Percentiles rank a stretch among this genome's conserved stretches.
These are phyloP conservation scores for Pararge aegeria DNA, from an alignment of 1,140 invertebrate genomes.

Conservation along the genomic window DNA sequence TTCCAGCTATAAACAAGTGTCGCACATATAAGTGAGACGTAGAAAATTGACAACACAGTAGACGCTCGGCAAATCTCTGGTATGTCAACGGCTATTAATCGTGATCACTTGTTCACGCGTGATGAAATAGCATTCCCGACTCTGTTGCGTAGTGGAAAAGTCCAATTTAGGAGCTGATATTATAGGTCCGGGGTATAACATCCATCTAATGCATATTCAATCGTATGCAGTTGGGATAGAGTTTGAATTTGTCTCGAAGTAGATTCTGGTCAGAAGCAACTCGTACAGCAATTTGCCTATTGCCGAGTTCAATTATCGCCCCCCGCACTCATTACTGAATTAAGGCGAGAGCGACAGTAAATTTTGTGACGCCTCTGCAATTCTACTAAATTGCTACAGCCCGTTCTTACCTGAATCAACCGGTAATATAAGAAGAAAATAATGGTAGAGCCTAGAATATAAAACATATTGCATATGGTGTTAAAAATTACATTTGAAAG, in stretches of 20 bases:
- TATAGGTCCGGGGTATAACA: slow-evolving; percentile 28
- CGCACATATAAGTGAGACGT: slow-evolving; percentile 45
- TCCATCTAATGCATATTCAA: slow-evolving; percentile 27
- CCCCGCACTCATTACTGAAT: slow-evolving; percentile 76
- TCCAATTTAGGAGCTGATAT: slow-evolving; percentile 48
- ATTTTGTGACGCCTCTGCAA: slow-evolving; percentile 70
- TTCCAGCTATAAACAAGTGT: slow-evolving; percentile 32
- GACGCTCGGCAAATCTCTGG: slow-evolving; percentile 64
- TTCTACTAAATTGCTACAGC: slow-evolving; percentile 51
- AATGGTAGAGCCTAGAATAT: too few relatives aligned
- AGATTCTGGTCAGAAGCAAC: slow-evolving; percentile 52
- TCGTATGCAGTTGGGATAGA: slow-evolving; percentile 37
- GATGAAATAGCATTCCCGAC: slow-evolving; percentile 40
- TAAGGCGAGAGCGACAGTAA: slow-evolving; percentile 69
- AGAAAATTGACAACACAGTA: slow-evolving; percentile 54
- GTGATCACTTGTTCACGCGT: slow-evolving; percentile 34
- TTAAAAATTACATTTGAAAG: too few relatives aligned
- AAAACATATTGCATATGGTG: too few relatives aligned
- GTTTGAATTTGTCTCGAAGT: slow-evolving; percentile 34
- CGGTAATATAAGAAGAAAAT: not conserved
- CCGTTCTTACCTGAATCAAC: slow-evolving; percentile 46
- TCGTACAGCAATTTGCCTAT: slow-evolving; percentile 71
- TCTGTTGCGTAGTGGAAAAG: slow-evolving; percentile 43
- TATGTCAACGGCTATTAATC: slow-evolving; percentile 49
- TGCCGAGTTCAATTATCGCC: slow-evolving; percentile 75